Percentiles rank a stretch among this genome's conserved stretches.
Conservation (phyloP, 2,888 invertebrate species). For the Acanthopleura granulata region DNA sequence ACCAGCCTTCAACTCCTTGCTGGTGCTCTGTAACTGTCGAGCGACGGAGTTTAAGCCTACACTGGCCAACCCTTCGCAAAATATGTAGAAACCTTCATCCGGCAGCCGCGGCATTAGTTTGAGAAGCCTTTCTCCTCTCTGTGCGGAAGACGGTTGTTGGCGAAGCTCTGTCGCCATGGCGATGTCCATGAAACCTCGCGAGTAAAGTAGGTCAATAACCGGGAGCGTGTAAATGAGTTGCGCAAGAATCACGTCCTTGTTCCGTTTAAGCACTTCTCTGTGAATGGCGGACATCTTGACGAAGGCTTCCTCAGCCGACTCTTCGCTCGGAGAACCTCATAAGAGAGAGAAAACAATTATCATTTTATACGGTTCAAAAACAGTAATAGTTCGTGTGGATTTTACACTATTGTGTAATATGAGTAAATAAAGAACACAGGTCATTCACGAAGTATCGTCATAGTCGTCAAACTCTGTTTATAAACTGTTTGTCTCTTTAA, state of each 20-base stretch:
- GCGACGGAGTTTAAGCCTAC: background rate
- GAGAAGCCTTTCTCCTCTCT: background rate
- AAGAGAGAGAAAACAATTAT: background rate
- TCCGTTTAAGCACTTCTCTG: background rate
- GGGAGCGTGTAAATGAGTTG: conserved; percentile 17
- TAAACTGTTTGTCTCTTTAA: too few relatives aligned
- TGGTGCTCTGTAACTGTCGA: background rate
- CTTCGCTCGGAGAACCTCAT: background rate
- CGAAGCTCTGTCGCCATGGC: background rate
- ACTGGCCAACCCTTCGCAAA: conserved; percentile 14
- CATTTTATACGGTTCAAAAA: too few relatives aligned
- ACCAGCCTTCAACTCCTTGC: background rate
- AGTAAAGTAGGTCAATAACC: conserved; percentile 11
- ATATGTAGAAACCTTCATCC: conserved; percentile 14
- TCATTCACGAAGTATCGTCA: too few relatives aligned
- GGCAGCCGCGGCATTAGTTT: conserved; percentile 4
- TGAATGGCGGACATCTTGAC: conserved; percentile 14
- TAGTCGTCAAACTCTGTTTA: too few relatives aligned
- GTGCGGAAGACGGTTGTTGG: background rate
- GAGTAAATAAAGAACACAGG: too few relatives aligned
- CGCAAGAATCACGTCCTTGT: background rate
- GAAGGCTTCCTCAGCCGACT: conserved; percentile 1
- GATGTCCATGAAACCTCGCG: conserved; percentile 2
- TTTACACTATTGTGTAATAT: too few relatives aligned
- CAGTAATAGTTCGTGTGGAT: too few relatives aligned